Percentiles rank a stretch among this genome's conserved stretches.
These are phyloP conservation scores for Trialeurodes vaporariorum DNA, from an alignment of 1,140 invertebrate species.

Conservation along the genomic window DNA sequence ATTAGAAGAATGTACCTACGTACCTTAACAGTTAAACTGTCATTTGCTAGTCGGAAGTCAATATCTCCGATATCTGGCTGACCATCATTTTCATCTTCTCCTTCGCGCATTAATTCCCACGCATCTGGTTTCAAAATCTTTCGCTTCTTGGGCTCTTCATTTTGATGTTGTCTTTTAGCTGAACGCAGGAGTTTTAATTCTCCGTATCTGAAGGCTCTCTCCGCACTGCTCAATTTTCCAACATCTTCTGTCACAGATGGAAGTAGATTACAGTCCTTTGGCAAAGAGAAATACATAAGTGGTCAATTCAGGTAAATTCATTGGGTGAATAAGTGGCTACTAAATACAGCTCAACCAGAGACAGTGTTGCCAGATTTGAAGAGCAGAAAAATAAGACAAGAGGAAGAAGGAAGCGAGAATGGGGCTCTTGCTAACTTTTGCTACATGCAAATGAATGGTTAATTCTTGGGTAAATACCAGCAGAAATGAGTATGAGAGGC, in stretches of 20 bases:
- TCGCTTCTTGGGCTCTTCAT: conserved; percentile 51
- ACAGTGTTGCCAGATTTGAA: conserved; percentile 15
- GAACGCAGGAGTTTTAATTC: conserved; percentile 75
- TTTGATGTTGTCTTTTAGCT: conserved; percentile 54
- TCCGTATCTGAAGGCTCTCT: conserved; percentile 67
- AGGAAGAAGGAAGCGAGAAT: too few species aligned
- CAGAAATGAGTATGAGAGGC: too few species aligned
- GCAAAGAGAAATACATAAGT: background rate
- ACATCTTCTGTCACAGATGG: conserved; percentile 37
- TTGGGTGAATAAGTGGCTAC: too few species aligned
- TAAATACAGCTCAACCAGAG: too few species aligned
- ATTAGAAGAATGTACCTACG: background rate
- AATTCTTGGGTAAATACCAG: too few species aligned
- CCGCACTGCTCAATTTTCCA: conserved; percentile 52
- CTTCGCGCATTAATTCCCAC: conserved; percentile 34
- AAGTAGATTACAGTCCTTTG: conserved; percentile 54
- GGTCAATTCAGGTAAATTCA: too few species aligned
- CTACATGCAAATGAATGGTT: too few species aligned
- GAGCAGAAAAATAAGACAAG: too few species aligned
- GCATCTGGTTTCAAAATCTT: conserved; percentile 54
- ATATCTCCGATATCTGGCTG: conserved; percentile 77
- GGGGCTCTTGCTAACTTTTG: too few species aligned
- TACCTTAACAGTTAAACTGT: conserved; percentile 49
- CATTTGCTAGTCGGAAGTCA: conserved; percentile 72
- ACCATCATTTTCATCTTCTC: conserved; percentile 39